Evolutionary conservation across 2,113 vertebrate species (phyloP), one percentile per base, ranked within the genome.

Genomic region (Actenoides hombroni): DNA sequence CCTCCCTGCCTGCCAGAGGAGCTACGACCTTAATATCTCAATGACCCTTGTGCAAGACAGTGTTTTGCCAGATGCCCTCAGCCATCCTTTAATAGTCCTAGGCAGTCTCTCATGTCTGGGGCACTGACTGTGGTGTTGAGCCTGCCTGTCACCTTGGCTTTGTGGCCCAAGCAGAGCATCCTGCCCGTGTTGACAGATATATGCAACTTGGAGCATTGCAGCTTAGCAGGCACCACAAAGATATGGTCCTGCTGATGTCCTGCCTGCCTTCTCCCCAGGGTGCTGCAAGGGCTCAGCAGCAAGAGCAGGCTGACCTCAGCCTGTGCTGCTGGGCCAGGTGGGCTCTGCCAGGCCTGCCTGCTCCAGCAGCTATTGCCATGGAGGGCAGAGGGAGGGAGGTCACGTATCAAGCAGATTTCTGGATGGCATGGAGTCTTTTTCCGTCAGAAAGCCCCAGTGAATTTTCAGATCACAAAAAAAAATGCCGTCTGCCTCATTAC

Each of bases 401-500:
- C 67, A 61, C 8, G 63, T 51, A 48, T 68, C 76, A 82, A 86
- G 56, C 42, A 80, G 85, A 67, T 89, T 92, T 93, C 84, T 85
- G 83, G 59, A 8, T 35, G 84, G 44, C 26, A 18, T 6, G 28
- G 80, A 44, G 46, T 35, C 35, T 48, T 82, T 64, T 65, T 51
- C 59, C 85, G 54, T 81, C 84, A 77, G 76, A 68, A 92, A 87
- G 37, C 40, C 70, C 88, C 67, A n/a, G 16, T 65, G 51, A 83
- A 69, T 82, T 88, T 92, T 69, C 83, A 89, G 81, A 42, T 69
- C 63, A 42, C 76, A 92, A 88, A 77, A 88, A 77, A 70, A 91
- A 92, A 73, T 5, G 8, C 83, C 9, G 56, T 91, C 88, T 92
- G 70, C 86, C 84, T 97, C 51, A 40, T 94, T 94, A 94, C 51